These are phyloP conservation scores for Panthera tigris DNA, from an alignment of 2,113 vertebrate species.

Conservation along the genomic window DNA sequence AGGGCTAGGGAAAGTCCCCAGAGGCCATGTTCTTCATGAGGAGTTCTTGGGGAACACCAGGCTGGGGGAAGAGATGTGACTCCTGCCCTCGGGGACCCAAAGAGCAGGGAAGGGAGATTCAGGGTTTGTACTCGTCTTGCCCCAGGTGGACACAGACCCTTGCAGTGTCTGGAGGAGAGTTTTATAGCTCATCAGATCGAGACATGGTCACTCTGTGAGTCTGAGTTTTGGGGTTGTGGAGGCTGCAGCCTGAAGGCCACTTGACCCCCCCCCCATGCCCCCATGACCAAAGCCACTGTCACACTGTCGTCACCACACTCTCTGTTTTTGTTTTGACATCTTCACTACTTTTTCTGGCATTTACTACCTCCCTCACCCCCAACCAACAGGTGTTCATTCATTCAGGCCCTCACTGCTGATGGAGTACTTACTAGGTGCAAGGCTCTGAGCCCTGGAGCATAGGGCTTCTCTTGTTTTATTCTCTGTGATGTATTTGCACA, in stretches of 20 bases:
- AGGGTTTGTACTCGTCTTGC: neutral
- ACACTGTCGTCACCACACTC: neutral
- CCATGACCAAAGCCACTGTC: neutral
- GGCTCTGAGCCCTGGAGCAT: fast-evolving
- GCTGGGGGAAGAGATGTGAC: neutral
- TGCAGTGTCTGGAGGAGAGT: no score
- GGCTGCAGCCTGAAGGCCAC: neutral
- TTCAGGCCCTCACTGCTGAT: neutral
- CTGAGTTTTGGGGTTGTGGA: neutral
- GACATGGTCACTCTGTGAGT: neutral
- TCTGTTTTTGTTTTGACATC: neutral
- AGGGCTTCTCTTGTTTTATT: neutral
- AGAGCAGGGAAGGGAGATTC: neutral
- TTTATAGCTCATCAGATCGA: neutral
- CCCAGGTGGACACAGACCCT: neutral
- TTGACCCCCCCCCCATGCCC: neutral
- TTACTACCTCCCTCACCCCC: no score
- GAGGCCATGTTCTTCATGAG: neutral
- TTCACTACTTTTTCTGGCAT: neutral
- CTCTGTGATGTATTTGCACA: neutral
- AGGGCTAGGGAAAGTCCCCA: neutral
- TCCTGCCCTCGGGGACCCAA: neutral
- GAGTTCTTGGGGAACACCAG: neutral
- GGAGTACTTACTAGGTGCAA: neutral
- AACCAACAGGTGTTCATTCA: fast-evolving